Percentiles rank a stretch among this genome's conserved stretches.
phyloP scores from a whole-genome alignment of 1,140 invertebrate genomes.

The Drosophila nigrodunni region DNA sequence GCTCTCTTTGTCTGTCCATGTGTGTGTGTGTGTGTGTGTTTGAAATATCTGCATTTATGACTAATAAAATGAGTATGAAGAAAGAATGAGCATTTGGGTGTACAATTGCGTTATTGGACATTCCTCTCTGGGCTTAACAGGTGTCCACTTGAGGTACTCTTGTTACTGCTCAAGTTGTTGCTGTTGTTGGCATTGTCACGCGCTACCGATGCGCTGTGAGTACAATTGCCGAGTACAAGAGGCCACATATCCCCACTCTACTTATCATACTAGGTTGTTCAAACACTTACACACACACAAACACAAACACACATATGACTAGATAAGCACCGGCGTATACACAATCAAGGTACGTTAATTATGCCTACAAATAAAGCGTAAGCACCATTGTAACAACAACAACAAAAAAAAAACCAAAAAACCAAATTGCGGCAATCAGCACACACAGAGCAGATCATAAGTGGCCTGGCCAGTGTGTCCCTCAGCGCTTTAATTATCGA shows the following conservation, averaged over 20 bases:
- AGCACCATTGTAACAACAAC: constrained; percentile 46
- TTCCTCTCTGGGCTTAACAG: constrained; percentile 44
- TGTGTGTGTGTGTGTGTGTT: neutral
- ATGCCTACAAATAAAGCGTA: constrained; percentile 54
- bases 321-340: constrained; percentile 58
- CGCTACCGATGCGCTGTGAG: constrained; percentile 51
- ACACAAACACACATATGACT: constrained; percentile 21
- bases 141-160: constrained; percentile 31
- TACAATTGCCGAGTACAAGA: constrained; percentile 45
- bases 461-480: constrained; percentile 28
- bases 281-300: constrained; percentile 44
- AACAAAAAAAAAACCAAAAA: constrained; percentile 14
- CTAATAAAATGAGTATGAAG: constrained; percentile 20
- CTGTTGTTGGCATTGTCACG: constrained; percentile 55
- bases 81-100: neutral
- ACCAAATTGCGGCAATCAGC: constrained; percentile 40
- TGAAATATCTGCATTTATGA: constrained; percentile 13
- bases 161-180: constrained; percentile 7
- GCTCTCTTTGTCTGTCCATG: neutral
- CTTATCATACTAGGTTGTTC: constrained; percentile 72
- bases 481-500: constrained; percentile 30
- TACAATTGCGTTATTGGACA: constrained; percentile 33
- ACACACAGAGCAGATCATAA: neutral
- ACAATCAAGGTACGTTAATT: constrained; percentile 67
- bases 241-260: neutral